phyloP scores from a whole-genome alignment of 2,113 vertebrate species.

The Myrmophylax atrothorax region DNA sequence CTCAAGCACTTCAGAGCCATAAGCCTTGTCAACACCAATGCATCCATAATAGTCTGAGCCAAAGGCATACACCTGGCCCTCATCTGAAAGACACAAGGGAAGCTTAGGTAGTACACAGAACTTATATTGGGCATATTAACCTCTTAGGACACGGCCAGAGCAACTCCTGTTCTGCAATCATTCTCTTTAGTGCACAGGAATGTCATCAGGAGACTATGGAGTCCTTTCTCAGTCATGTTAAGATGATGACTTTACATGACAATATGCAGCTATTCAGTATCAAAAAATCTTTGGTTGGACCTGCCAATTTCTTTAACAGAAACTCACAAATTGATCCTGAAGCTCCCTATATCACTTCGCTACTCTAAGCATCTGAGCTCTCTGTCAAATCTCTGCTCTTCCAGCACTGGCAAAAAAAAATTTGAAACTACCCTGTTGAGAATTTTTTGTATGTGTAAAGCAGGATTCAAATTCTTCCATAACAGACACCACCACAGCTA shows the following conservation, averaged over 20 bases:
- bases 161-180: neutral
- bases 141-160: neutral
- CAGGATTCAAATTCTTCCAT: neutral
- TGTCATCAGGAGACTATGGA: neutral
- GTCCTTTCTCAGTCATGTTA: neutral
- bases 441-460: neutral
- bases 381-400: neutral
- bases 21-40: slow-evolving; percentile 85
- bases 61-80: slow-evolving; percentile 96
- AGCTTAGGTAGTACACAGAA: neutral
- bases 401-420: neutral
- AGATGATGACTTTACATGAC: neutral
- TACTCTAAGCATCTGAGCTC: neutral
- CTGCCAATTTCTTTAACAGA: neutral
- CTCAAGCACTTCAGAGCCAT: slow-evolving; percentile 87
- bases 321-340: neutral
- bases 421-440: neutral
- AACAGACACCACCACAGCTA: neutral
- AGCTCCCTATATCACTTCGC: neutral
- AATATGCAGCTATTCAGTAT: neutral
- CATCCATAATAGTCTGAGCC: slow-evolving; percentile 98
- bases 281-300: neutral
- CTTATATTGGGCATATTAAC: neutral
- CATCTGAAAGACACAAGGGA: slow-evolving; percentile 78
- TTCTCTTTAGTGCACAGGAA: neutral